Percentiles rank a stretch among this genome's conserved stretches.
Conservation (phyloP, 2,888 invertebrate genomes). For the Drosophila seclusa region DNA sequence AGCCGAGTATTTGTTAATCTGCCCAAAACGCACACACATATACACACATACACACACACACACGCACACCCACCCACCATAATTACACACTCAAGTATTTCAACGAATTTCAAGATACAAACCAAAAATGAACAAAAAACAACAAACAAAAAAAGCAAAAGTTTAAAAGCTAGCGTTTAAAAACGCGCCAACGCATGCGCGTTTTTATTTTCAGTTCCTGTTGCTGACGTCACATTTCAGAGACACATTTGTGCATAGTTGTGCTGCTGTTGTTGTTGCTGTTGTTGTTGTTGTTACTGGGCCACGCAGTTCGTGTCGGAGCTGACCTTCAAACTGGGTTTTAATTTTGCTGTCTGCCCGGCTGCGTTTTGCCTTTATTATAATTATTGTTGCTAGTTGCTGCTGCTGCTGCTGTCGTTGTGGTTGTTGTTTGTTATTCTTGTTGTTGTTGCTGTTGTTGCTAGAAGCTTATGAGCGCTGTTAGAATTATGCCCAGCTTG, state of each 20-base stretch:
- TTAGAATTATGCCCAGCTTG: constrained; percentile 51
- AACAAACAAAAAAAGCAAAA: neutral
- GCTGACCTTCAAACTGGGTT: constrained; percentile 80
- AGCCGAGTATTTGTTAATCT: constrained; percentile 1
- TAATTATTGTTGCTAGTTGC: constrained; percentile 11
- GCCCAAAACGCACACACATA: neutral
- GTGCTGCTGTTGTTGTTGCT: constrained; percentile 18
- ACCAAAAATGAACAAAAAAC: neutral
- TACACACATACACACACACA: neutral
- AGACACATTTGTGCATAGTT: constrained; percentile 60
- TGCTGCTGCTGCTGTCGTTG: constrained; percentile 2
- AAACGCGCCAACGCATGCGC: constrained; percentile 73
- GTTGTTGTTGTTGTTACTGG: constrained; percentile 60
- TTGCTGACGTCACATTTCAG: constrained; percentile 72
- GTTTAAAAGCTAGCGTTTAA: constrained; percentile 29
- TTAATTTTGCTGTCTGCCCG: constrained; percentile 72
- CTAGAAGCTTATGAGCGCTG: constrained; percentile 46
- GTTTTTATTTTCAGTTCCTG: constrained; percentile 64
- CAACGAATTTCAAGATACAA: constrained; percentile 2
- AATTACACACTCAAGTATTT: constrained; percentile 3
- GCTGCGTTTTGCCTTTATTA: constrained; percentile 54
- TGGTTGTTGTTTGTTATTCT: constrained; percentile 15
- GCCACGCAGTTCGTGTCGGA: constrained; percentile 77
- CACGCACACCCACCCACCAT: neutral
- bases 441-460: constrained; percentile 26